These are phyloP conservation scores for Pilophorus perplexus DNA, from an alignment of 2,888 invertebrate genomes.

Conservation along the genomic window DNA sequence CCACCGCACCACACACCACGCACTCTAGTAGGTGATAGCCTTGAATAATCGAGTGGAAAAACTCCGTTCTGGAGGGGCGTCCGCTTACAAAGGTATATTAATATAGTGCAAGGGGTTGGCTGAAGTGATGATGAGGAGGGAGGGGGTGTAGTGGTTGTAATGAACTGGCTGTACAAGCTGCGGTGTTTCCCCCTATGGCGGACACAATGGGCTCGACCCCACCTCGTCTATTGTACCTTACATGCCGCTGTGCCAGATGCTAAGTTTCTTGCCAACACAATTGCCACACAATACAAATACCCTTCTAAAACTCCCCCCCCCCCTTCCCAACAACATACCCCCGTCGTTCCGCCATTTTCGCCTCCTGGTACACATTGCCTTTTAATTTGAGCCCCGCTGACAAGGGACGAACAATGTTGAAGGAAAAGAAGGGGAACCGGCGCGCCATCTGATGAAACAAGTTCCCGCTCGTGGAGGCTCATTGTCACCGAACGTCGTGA, in stretches of 20 bases:
- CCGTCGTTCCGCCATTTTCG: slow-evolving; percentile 40
- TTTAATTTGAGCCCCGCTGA: slow-evolving; percentile 31
- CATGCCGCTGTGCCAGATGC: slow-evolving; percentile 35
- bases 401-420: no score
- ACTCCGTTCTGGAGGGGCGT: background rate
- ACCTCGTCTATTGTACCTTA: slow-evolving; percentile 15
- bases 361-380: slow-evolving; percentile 36
- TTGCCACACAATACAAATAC: slow-evolving; percentile 40
- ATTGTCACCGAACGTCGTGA: no score
- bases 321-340: slow-evolving; percentile 39
- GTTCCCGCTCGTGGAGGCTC: no score
- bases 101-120: background rate
- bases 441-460: no score
- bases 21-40: slow-evolving; percentile 17
- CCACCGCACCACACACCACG: no score
- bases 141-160: slow-evolving; percentile 17
- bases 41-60: slow-evolving; percentile 28
- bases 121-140: background rate
- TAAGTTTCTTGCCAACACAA: slow-evolving; percentile 22
- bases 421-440: background rate
- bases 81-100: slow-evolving; percentile 3
- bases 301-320: slow-evolving; percentile 18
- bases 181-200: background rate
- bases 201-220: slow-evolving; percentile 9
- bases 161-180: slow-evolving; percentile 24